A percentile compares a stretch with the other conserved stretches of the same genome.
Conservation (phyloP, 1,140 invertebrate species). For the Diorhabda elongata region DNA sequence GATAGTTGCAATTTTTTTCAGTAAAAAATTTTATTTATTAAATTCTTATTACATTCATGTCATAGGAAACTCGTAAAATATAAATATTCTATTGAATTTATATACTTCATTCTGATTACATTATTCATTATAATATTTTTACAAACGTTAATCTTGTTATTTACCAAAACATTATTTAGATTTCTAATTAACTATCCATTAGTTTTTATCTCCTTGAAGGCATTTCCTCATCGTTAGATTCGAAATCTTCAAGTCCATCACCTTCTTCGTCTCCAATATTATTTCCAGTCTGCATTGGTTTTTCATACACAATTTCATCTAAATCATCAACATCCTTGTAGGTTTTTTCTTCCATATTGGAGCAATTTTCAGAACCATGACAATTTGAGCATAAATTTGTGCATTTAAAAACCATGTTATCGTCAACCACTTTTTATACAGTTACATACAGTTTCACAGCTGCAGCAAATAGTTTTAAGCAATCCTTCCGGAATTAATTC, state of each 20-base stretch:
- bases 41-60: no score
- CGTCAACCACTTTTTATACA: slow-evolving; percentile 13
- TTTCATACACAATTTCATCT: slow-evolving; percentile 25
- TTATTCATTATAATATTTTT: no score
- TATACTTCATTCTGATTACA: no score
- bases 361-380: slow-evolving; percentile 7
- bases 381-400: slow-evolving; percentile 11
- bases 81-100: no score
- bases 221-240: slow-evolving; percentile 21
- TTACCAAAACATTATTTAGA: slow-evolving; percentile 16
- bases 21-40: no score
- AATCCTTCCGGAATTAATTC: slow-evolving; percentile 11
- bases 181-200: slow-evolving; percentile 20
- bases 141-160: background rate
- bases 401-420: slow-evolving; percentile 4
- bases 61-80: no score
- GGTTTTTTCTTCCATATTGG: slow-evolving; percentile 5
- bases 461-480: slow-evolving; percentile 17
- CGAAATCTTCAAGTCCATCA: slow-evolving; percentile 22
- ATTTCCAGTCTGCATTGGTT: slow-evolving; percentile 22
- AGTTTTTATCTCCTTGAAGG: slow-evolving; percentile 18
- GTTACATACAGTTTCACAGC: slow-evolving; percentile 12
- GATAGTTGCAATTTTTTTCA: no score
- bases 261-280: slow-evolving; percentile 22
- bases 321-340: slow-evolving; percentile 14